Evolutionary conservation across 2,888 invertebrate genomes (phyloP), one percentile per base, ranked within the genome.

Genomic region (Hirtodrosophila cameraria): DNA sequence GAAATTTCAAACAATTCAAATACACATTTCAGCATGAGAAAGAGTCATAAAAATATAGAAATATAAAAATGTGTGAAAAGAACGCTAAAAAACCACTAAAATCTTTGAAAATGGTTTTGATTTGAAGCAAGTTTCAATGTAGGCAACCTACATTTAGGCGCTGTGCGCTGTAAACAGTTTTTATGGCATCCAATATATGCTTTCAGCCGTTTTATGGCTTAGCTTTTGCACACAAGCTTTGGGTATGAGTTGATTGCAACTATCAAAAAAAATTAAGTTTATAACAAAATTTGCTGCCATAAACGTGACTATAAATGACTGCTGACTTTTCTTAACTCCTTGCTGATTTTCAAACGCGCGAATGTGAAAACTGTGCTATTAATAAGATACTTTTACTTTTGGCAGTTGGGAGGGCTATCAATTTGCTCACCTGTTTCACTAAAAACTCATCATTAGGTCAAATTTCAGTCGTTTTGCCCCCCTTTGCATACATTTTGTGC

Each of bases 251-350:
- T 41, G 50, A 60, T 38, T 74, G 75, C 60, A 60, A 60, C 66
- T 68, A 75, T 66, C 65, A 63, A 67, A 43, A 67, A 43, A 61
- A 67, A 54, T 60, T 25, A 13, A 39, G 59, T 82, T 80, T 72
- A 82, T 80, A 71, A 57, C 83, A 72, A 54, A 38, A 57, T 41
- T 62, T 54, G 55, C 20, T 66, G 42, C 79, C 42, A 82, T 86
- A 82, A 86, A 62, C 42, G 63, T 23, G 48, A 68, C 72, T 57
- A 71, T 79, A 83, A 81, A 54, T 49, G 8, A 42, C 30, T 23
- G 30, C 9, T 13, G 2, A 2, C 62, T 57, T 13, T 3, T 20
- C 18, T 20, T 20, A 20, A 20, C 3, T 20, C 4, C 3, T 5
- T 18, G 18, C 18, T 18, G 18, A 18, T 3, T 4, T 18, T 18